phyloP scores from a whole-genome alignment of 2,888 invertebrate species.

The Anaspis maculata region DNA sequence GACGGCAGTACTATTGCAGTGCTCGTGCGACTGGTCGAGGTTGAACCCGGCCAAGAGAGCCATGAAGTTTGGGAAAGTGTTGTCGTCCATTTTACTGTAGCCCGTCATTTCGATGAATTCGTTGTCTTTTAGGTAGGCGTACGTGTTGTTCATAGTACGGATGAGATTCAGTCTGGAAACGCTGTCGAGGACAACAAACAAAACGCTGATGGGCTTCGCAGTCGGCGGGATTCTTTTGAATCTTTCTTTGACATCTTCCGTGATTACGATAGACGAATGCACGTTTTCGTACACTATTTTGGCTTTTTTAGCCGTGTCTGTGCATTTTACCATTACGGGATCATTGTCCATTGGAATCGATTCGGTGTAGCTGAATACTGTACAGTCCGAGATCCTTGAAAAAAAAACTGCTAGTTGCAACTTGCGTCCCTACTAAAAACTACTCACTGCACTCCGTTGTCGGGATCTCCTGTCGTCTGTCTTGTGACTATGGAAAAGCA shows the following conservation, averaged over 20 bases:
- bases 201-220: slow-evolving; percentile 46
- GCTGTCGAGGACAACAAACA: slow-evolving; percentile 78
- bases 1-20: slow-evolving; percentile 44
- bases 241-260: too few species aligned
- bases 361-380: too few species aligned
- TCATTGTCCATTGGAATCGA: too few species aligned
- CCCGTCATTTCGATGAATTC: slow-evolving; percentile 30
- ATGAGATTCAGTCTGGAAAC: slow-evolving; percentile 71
- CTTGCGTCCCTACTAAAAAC: too few species aligned
- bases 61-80: slow-evolving; percentile 84
- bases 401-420: too few species aligned
- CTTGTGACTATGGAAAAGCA: too few species aligned
- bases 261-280: not conserved
- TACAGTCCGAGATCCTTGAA: too few species aligned
- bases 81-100: slow-evolving; percentile 67
- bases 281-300: not conserved
- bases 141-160: slow-evolving; percentile 68
- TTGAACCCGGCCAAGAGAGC: slow-evolving; percentile 55
- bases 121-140: slow-evolving; percentile 51
- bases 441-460: too few species aligned
- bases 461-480: too few species aligned
- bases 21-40: slow-evolving; percentile 39
- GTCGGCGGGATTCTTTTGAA: too few species aligned
- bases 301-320: too few species aligned
- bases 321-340: too few species aligned